Percentiles rank a stretch among this genome's conserved stretches.
These are phyloP conservation scores for Dimorphilus gyrociliatus DNA, from an alignment of 2,888 invertebrate species.

Conservation along the genomic window DNA sequence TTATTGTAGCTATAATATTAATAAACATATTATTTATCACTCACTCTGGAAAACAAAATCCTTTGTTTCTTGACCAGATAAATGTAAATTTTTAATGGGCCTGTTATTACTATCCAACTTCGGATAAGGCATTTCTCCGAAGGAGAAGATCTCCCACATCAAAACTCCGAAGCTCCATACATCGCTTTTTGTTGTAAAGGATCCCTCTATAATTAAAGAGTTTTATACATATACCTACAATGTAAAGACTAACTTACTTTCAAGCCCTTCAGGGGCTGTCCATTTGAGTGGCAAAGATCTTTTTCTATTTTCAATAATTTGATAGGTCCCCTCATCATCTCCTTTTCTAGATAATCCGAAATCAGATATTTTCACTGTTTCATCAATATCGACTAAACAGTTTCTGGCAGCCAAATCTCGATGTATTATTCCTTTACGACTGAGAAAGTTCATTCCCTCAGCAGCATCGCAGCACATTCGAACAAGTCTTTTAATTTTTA, in stretches of 20 bases:
- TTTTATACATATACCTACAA: no score
- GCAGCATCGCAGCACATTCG: constrained; percentile 84
- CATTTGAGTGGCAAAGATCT: constrained; percentile 98
- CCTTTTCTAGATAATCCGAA: constrained; percentile 96
- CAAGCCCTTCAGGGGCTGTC: constrained; percentile 91
- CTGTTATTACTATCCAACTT: constrained; percentile 67
- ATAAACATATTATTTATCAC: not conserved
- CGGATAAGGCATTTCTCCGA: constrained; percentile 78
- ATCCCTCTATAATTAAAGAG: no score
- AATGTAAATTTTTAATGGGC: not conserved
- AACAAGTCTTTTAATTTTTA: constrained; percentile 25
- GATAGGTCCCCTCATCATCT: constrained; percentile 92
- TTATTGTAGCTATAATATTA: not conserved
- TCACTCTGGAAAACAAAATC: not conserved
- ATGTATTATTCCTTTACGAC: constrained; percentile 88
- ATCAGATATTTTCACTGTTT: constrained; percentile 80
- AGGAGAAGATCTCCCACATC: constrained; percentile 90
- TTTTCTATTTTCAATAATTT: no score
- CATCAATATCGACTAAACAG: constrained; percentile 67
- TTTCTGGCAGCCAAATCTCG: constrained; percentile 85
- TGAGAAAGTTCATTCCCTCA: constrained; percentile 83
- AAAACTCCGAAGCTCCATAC: constrained; percentile 93
- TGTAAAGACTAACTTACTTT: no score
- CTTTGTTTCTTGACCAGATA: not conserved
- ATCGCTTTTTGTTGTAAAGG: no score